Conservation (phyloP, 2,888 invertebrate genomes). For the Branchellion lobata region DNA sequence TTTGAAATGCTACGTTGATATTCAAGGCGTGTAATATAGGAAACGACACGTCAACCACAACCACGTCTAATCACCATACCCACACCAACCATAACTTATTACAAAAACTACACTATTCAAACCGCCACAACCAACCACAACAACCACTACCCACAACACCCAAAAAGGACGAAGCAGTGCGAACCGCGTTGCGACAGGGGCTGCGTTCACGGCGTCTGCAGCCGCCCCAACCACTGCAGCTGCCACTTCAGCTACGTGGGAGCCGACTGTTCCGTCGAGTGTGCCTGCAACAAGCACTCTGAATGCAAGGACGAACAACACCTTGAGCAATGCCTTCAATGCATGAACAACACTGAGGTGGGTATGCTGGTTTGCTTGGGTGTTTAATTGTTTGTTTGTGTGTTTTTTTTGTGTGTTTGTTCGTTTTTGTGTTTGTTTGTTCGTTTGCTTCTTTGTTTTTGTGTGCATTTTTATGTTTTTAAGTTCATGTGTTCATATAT, state of each 20-base stretch:
- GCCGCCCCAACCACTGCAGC: slow-evolving; percentile 66
- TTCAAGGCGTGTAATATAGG: no score
- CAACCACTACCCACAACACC: no score
- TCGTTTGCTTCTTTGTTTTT: no score
- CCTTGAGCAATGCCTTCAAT: slow-evolving; percentile 77
- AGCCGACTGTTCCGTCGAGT: slow-evolving; percentile 86
- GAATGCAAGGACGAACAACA: slow-evolving; percentile 78
- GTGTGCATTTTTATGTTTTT: no score
- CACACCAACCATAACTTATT: no score
- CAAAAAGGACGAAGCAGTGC: slow-evolving; percentile 52
- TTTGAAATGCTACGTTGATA: no score
- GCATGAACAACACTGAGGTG: slow-evolving; percentile 87
- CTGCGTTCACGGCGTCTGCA: slow-evolving; percentile 61
- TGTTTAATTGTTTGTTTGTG: neutral
- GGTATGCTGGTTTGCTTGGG: slow-evolving; percentile 38
- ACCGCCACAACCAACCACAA: no score
- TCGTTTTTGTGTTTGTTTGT: no score
- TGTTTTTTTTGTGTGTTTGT: neutral
- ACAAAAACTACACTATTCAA: no score
- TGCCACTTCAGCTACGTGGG: slow-evolving; percentile 95
- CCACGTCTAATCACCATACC: no score
- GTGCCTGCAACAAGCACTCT: slow-evolving; percentile 90
- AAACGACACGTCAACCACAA: no score
- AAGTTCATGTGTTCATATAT: no score
- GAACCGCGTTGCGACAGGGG: slow-evolving; percentile 62